A percentile compares a stretch with the other conserved stretches of the same genome.
Evolutionary conservation across 2,797 vertebrate genomes (phyloP).

Genomic region (Eulemur rubriventer): DNA sequence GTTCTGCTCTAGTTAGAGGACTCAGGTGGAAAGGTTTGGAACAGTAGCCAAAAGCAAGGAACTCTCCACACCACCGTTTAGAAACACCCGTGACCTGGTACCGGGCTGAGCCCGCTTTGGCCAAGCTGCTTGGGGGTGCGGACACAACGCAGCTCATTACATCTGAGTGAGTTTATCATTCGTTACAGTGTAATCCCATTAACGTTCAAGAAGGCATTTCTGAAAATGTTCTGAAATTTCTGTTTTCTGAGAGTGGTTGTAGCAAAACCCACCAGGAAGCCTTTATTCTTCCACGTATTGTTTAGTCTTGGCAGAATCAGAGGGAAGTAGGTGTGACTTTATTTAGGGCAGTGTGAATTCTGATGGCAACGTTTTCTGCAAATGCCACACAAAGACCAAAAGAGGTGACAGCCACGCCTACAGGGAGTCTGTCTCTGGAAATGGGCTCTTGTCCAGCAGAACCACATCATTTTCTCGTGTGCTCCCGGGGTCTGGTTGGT

Average conservation of each 20-base stretch:
- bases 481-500: too few relatives aligned
- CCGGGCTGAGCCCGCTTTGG: background rate
- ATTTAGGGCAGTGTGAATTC: background rate
- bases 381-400: background rate
- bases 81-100: background rate
- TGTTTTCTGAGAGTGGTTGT: background rate
- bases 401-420: background rate
- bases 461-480: background rate
- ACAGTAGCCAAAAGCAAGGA: background rate
- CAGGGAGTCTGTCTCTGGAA: background rate
- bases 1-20: background rate
- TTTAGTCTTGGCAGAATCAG: background rate
- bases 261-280: background rate
- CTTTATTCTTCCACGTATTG: background rate
- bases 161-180: background rate
- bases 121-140: background rate
- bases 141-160: background rate
- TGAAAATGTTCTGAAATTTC: background rate
- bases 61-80: background rate
- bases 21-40: background rate
- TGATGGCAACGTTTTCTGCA: background rate
- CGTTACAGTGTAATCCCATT: background rate
- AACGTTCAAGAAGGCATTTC: background rate
- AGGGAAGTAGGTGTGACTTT: background rate
- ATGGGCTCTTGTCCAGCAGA: background rate